Conservation (phyloP, 2,113 vertebrate genomes). For the Nematolebias whitei region DNA sequence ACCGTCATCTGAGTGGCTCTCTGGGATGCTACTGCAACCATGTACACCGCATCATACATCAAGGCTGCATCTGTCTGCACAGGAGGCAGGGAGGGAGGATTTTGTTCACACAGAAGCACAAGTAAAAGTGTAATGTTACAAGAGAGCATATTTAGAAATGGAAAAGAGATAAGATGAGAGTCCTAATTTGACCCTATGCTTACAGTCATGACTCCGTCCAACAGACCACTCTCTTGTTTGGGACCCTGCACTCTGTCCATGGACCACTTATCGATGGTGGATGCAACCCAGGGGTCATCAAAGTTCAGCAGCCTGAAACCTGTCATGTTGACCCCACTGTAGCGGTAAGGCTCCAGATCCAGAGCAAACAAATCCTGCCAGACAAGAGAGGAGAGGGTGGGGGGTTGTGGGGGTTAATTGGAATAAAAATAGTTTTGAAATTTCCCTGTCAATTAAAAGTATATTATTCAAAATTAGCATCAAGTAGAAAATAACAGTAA, state of each 20-base stretch:
- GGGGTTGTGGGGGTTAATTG: too few relatives aligned
- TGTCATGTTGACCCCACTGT: conserved; percentile 98
- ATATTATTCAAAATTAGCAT: too few relatives aligned
- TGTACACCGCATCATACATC: conserved; percentile 95
- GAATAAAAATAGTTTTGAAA: not conserved
- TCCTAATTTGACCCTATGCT: conserved; percentile 28
- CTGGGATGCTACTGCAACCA: conserved; percentile 93
- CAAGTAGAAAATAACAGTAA: not conserved
- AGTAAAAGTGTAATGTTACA: too few relatives aligned
- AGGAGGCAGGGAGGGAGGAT: not conserved
- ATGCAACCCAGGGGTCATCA: conserved; percentile 86
- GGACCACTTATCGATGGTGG: conserved; percentile 92
- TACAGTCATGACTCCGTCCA: conserved; percentile 94
- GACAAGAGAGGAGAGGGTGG: not conserved
- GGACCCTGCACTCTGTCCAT: conserved; percentile 90
- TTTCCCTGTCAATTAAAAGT: too few relatives aligned
- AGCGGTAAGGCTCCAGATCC: conserved; percentile 96
- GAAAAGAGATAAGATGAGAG: conserved; percentile 1
- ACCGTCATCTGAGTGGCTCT: conserved; percentile 92
- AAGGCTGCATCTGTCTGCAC: conserved; percentile 93
- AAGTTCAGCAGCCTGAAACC: conserved; percentile 93
- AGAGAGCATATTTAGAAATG: conserved; percentile 1
- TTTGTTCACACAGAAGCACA: too few relatives aligned
- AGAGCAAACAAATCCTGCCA: conserved; percentile 93
- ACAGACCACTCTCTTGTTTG: conserved; percentile 87